Evolutionary conservation across 2,797 vertebrate species (phyloP), one percentile per base, ranked within the genome.

Genomic region (Danio tinwini): DNA sequence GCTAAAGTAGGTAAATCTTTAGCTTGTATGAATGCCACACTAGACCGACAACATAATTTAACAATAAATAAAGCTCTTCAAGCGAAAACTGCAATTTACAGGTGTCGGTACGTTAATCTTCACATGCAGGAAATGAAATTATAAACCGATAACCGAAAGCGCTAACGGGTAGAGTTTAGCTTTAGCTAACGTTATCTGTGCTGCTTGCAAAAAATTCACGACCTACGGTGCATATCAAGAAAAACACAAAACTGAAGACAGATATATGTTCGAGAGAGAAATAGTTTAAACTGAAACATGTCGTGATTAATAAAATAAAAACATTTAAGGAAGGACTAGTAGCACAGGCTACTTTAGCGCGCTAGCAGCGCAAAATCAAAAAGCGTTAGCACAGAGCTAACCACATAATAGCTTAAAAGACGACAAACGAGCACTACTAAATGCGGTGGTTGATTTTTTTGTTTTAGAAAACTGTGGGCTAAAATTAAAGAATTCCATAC

Each of bases 401-500:
- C 67, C 3, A 85, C 63, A 52, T 47, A 76, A 75, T 71, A 82
- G 70, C 29, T 37, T 13, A n/a, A 19, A 83, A 81, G 52, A 81
- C 42, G 65, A 50, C 85, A 49, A 52, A 45, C 8, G 39, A 7
- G 5, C 21, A 5, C 0, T 6, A 13, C 6, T 44, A 14, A 9
- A 53, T 8, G 10, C 8, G 5, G 4, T 3, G 0, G n/a, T 1
- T 2, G 8, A 19, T 4, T 4, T 49, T 49, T 2, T 7, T 11
- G 5, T 16, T 16, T 7, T 12, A 14, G 0, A 16, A 14, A 6
- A 39, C 9, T 3, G 0, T 10, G 1, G 11, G 2, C 0, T 37
- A 10, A 42, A 19, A 17, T 12, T 2, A 4, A 19, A 42, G 8
- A 16, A 21, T 68, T 59, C 79, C 91, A 0, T 92, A 95, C 94